phyloP scores from a whole-genome alignment of 2,888 invertebrate genomes.

The Perizoma affinitatum region DNA sequence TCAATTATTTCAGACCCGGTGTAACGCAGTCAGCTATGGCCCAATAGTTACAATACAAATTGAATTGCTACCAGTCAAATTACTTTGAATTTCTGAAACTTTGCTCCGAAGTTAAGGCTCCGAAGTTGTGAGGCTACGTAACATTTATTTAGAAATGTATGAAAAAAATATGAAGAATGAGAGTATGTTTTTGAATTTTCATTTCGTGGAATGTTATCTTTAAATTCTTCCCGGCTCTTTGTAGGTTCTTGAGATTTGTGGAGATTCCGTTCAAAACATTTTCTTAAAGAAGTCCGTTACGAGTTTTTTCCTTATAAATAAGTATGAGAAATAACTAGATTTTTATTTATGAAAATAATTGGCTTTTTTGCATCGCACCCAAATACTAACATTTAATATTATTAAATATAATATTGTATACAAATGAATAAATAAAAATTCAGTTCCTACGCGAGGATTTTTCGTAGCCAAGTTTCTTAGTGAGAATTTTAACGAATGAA shows the following conservation, averaged over 20 bases:
- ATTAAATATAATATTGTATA: too few species aligned
- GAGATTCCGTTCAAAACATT: too few species aligned
- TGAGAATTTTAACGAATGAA: too few species aligned
- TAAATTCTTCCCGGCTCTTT: not conserved
- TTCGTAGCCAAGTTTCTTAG: too few species aligned
- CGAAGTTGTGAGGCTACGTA: constrained; percentile 7
- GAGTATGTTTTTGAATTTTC: not conserved
- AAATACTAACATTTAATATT: too few species aligned
- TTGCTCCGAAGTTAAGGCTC: constrained; percentile 26
- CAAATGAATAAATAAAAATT: too few species aligned
- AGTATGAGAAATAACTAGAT: too few species aligned
- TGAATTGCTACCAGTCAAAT: constrained; percentile 48
- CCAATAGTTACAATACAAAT: constrained; percentile 40
- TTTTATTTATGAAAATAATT: too few species aligned
- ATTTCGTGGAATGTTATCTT: constrained; percentile 1
- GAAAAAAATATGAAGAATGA: not conserved
- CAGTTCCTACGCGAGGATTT: too few species aligned
- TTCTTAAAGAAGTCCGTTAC: too few species aligned
- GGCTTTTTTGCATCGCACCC: too few species aligned
- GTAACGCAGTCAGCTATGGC: constrained; percentile 43
- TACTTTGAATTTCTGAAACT: constrained; percentile 52
- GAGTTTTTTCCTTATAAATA: too few species aligned
- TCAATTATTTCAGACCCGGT: constrained; percentile 59
- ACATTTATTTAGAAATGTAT: constrained; percentile 6
- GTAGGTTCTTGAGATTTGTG: not conserved